These are phyloP conservation scores for Phaenicophaeus curvirostris DNA, from an alignment of 2,797 vertebrate species.

Conservation along the genomic window DNA sequence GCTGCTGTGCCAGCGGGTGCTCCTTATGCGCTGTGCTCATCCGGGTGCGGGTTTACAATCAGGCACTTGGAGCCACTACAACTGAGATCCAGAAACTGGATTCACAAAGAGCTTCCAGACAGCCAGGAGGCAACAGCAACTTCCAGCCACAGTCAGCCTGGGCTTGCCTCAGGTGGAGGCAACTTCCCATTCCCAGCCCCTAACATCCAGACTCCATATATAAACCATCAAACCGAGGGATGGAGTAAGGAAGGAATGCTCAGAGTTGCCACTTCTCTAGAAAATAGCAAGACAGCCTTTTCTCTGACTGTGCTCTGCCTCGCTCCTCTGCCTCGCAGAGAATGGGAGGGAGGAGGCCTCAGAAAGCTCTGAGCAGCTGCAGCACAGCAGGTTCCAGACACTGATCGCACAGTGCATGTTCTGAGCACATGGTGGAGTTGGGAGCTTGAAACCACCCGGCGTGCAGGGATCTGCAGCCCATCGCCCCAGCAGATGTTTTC, in stretches of 20 bases:
- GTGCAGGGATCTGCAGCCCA: neutral
- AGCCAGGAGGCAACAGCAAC: conserved; percentile 3
- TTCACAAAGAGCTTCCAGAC: neutral
- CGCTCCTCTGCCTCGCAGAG: neutral
- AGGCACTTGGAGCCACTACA: neutral
- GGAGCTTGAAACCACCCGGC: neutral
- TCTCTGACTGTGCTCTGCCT: neutral
- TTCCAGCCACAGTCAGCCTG: conserved; percentile 41
- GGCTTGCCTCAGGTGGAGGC: neutral
- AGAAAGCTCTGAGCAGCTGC: conserved; percentile 14
- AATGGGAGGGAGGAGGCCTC: neutral
- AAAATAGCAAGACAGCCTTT: neutral
- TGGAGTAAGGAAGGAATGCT: conserved; percentile 15
- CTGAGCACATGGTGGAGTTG: neutral
- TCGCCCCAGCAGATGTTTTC: neutral
- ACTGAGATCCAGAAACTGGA: neutral
- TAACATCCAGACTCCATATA: neutral
- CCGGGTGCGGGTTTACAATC: neutral
- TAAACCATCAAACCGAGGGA: conserved; percentile 2
- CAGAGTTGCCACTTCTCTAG: conserved; percentile 39
- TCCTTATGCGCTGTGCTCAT: neutral
- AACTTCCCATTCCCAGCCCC: conserved; percentile 24
- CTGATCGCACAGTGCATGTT: neutral
- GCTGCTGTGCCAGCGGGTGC: neutral
- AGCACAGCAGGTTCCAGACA: neutral